Percentiles rank a stretch among this genome's conserved stretches.
phyloP scores from a whole-genome alignment of 2,797 vertebrate genomes.

The Uromys caudimaculatus region DNA sequence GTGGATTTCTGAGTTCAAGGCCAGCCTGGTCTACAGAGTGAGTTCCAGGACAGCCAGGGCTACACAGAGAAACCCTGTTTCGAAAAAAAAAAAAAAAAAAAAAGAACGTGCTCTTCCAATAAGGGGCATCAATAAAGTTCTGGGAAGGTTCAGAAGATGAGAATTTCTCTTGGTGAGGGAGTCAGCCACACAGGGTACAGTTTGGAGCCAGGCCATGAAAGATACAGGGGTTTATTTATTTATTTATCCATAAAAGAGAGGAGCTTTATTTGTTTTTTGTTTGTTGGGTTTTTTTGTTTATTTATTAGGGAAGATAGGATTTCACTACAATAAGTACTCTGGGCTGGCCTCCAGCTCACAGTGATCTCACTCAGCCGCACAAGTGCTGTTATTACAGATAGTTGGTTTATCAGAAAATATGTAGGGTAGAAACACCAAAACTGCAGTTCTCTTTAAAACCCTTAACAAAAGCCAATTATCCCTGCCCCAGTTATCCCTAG shows the following conservation, averaged over 20 bases:
- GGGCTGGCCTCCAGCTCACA: too few species aligned
- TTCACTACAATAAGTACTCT: background rate
- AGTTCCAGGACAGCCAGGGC: too few species aligned
- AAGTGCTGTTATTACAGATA: background rate
- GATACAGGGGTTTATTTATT: background rate
- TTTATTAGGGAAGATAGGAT: background rate
- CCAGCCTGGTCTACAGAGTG: too few species aligned
- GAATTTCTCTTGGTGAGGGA: background rate
- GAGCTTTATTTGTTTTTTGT: background rate
- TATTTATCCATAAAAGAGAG: too few species aligned
- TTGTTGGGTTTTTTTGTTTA: background rate
- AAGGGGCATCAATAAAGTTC: background rate
- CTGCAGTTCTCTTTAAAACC: background rate
- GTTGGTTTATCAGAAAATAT: constrained; percentile 1
- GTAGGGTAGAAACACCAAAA: background rate
- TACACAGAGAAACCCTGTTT: too few species aligned
- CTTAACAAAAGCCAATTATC: constrained; percentile 14
- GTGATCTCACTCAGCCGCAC: background rate
- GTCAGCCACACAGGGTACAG: background rate
- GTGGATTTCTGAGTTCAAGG: too few species aligned
- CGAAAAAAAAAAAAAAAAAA: too few species aligned
- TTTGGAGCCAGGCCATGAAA: background rate
- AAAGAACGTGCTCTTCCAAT: background rate
- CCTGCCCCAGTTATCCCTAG: background rate
- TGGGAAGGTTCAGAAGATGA: background rate